phyloP scores from a whole-genome alignment of 2,888 invertebrate genomes.

The Scaptomyza parva region DNA sequence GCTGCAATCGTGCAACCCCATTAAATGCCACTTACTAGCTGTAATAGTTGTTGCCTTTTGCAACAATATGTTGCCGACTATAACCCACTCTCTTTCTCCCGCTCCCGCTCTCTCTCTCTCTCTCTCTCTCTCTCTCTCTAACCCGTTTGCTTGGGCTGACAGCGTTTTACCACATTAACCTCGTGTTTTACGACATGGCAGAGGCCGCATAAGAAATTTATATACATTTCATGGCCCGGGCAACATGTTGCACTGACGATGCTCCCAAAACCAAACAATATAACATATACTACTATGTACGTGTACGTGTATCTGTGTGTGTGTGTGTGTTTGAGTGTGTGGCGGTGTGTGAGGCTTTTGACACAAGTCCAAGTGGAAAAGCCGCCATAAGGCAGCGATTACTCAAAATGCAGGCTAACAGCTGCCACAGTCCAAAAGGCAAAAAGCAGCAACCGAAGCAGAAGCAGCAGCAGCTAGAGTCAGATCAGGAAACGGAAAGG shows the following conservation, averaged over 20 bases:
- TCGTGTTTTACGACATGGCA: slow-evolving; percentile 77
- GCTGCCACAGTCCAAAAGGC: slow-evolving; percentile 50
- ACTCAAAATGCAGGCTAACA: slow-evolving; percentile 77
- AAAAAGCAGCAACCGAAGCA: slow-evolving; percentile 28
- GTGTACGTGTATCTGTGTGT: background rate
- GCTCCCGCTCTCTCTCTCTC: background rate
- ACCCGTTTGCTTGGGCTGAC: slow-evolving; percentile 38
- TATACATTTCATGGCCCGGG: slow-evolving; percentile 75
- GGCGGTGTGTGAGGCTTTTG: slow-evolving; percentile 50
- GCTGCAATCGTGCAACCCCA: slow-evolving; percentile 50
- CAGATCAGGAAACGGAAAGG: too few species aligned
- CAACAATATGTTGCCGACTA: slow-evolving; percentile 66
- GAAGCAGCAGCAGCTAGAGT: background rate
- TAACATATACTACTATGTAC: slow-evolving; percentile 10
- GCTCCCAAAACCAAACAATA: slow-evolving; percentile 32
- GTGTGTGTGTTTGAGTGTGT: slow-evolving; percentile 5
- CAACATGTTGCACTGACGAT: slow-evolving; percentile 76
- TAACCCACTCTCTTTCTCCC: slow-evolving; percentile 10
- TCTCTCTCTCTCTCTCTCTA: background rate
- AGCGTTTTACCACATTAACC: slow-evolving; percentile 75
- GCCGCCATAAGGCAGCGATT: slow-evolving; percentile 69
- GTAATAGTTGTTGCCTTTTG: slow-evolving; percentile 69
- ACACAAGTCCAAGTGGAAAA: slow-evolving; percentile 73
- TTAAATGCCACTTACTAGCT: slow-evolving; percentile 75
- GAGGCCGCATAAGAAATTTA: slow-evolving; percentile 78